These are phyloP conservation scores for Tetragonisca angustula DNA, from an alignment of 2,888 invertebrate species.

Conservation along the genomic window DNA sequence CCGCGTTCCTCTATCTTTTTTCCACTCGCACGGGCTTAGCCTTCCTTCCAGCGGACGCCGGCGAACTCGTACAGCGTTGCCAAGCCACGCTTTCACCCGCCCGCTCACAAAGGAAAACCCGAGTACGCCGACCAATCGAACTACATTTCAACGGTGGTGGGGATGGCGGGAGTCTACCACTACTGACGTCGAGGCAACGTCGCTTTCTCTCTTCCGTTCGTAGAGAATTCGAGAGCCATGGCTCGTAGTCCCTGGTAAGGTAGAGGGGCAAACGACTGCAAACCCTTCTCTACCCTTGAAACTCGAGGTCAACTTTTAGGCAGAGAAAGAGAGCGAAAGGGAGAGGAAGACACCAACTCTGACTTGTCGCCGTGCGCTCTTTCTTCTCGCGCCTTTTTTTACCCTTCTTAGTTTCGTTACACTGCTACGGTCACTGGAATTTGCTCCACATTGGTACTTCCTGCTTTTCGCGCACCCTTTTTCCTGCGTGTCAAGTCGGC, in stretches of 20 bases:
- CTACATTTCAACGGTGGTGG: conserved; percentile 68
- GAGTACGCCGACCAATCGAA: conserved; percentile 77
- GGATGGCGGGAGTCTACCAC: conserved; percentile 80
- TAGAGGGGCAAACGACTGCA: conserved; percentile 74
- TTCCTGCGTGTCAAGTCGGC: conserved; percentile 61
- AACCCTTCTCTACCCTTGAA: conserved; percentile 84
- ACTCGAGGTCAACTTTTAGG: conserved; percentile 85
- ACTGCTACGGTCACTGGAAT: conserved; percentile 74
- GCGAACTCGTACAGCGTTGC: conserved; percentile 81
- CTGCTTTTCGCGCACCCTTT: conserved; percentile 74
- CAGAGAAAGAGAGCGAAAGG: conserved; percentile 74
- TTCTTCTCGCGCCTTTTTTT: conserved; percentile 67
- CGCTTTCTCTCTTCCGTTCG: conserved; percentile 75
- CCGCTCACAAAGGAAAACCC: conserved; percentile 84
- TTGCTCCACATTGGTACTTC: conserved; percentile 75
- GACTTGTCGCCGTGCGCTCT: conserved; percentile 66
- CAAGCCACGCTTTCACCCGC: conserved; percentile 81
- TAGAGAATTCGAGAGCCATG: conserved; percentile 74
- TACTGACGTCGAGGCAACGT: conserved; percentile 77
- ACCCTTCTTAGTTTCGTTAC: conserved; percentile 69
- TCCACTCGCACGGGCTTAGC: conserved; percentile 61
- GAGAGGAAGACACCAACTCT: conserved; percentile 67
- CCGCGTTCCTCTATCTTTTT: conserved; percentile 47
- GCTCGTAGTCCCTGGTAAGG: conserved; percentile 71
- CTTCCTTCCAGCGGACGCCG: conserved; percentile 78